phyloP scores from a whole-genome alignment of 2,888 invertebrate genomes.

The Chrysina gloriosa region DNA sequence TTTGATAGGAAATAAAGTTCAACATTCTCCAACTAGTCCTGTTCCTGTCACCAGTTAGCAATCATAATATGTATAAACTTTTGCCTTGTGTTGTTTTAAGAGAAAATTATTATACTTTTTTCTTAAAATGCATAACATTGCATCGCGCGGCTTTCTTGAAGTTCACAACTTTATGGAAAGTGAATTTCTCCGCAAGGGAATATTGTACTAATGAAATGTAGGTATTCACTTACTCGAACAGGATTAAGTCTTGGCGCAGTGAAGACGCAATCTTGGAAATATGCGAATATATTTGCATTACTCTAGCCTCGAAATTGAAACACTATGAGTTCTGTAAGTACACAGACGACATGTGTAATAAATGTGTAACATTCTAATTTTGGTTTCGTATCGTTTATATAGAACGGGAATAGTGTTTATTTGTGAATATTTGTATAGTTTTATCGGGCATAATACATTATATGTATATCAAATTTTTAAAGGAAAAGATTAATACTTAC shows the following conservation, averaged over 20 bases:
- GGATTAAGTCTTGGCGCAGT: constrained; percentile 15
- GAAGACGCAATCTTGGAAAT: constrained; percentile 24
- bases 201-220: constrained; percentile 8
- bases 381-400: constrained; percentile 1
- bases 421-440: too few relatives aligned
- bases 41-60: too few relatives aligned
- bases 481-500: constrained; percentile 17
- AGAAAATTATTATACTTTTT: background rate
- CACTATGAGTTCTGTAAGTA: constrained; percentile 6
- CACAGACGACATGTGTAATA: background rate
- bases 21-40: too few relatives aligned
- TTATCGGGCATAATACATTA: background rate
- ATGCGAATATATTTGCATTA: constrained; percentile 20
- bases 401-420: too few relatives aligned
- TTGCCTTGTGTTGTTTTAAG: background rate
- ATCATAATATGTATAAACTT: background rate
- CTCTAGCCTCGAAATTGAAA: background rate
- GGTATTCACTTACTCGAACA: constrained; percentile 1
- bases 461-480: background rate
- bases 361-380: constrained; percentile 30
- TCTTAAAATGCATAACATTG: background rate
- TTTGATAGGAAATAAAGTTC: too few relatives aligned
- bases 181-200: constrained; percentile 4
- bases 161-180: constrained; percentile 16
- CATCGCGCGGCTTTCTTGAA: background rate